phyloP scores from a whole-genome alignment of 2,888 invertebrate species.

The Dexiosoma caninum region DNA sequence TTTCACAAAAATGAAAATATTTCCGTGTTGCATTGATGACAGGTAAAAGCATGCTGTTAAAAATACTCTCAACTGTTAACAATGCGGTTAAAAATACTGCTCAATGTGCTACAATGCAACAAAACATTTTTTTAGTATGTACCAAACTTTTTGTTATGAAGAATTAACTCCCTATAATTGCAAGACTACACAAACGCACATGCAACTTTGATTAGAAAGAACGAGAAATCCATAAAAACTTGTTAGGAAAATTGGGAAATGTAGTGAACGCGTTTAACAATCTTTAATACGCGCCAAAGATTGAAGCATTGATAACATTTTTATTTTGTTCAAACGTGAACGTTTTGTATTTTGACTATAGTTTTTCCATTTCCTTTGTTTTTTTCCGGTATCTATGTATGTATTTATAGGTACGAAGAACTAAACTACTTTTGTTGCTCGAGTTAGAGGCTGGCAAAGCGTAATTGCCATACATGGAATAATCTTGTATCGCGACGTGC shows the following conservation, averaged over 20 bases:
- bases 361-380: background rate
- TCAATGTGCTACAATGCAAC: constrained; percentile 32
- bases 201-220: constrained; percentile 53
- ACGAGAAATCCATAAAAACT: constrained; percentile 14
- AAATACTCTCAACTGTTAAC: no score
- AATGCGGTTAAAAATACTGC: background rate
- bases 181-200: constrained; percentile 43
- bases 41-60: no score
- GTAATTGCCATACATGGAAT: constrained; percentile 66
- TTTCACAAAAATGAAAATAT: no score
- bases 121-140: constrained; percentile 46
- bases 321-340: constrained; percentile 60
- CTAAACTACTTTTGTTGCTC: constrained; percentile 44
- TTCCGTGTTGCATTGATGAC: no score
- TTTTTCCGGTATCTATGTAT: constrained; percentile 4
- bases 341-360: constrained; percentile 41
- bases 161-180: constrained; percentile 42
- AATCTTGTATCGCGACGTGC: constrained; percentile 65
- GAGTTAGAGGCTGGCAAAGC: constrained; percentile 58
- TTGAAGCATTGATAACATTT: constrained; percentile 59
- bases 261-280: constrained; percentile 61
- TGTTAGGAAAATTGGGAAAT: constrained; percentile 36
- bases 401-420: constrained; percentile 20
- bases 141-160: constrained; percentile 24
- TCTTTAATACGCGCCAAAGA: constrained; percentile 61